Evolutionary conservation across 1,140 invertebrate genomes (phyloP).

Genomic region (Drosophila ananassae): DNA sequence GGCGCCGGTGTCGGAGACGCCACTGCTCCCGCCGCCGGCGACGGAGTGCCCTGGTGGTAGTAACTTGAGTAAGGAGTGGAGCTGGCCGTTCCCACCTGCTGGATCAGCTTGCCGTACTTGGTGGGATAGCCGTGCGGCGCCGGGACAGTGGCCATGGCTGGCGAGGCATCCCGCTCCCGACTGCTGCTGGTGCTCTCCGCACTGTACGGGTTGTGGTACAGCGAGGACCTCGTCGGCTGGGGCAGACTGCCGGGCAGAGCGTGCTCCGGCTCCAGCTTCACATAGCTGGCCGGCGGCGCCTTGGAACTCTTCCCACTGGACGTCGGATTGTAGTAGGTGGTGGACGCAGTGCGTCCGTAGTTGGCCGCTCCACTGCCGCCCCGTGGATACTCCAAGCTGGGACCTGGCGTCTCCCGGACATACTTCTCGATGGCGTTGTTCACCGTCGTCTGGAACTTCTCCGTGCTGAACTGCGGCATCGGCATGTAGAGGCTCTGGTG

Average conservation of each 20-base stretch:
- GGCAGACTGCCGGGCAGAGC: conserved; percentile 27
- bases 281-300: conserved; percentile 12
- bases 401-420: conserved; percentile 54
- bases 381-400: conserved; percentile 54
- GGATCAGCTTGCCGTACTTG: conserved; percentile 69
- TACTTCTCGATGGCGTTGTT: conserved; percentile 73
- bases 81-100: conserved; percentile 25
- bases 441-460: conserved; percentile 71
- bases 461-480: conserved; percentile 71
- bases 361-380: background rate
- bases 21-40: conserved; percentile 66
- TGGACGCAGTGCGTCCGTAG: conserved; percentile 6
- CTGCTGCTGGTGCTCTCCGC: conserved; percentile 19
- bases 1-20: conserved; percentile 66
- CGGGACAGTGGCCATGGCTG: conserved; percentile 32
- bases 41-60: conserved; percentile 66
- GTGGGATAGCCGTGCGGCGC: conserved; percentile 66
- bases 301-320: conserved; percentile 16
- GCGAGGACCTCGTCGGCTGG: conserved; percentile 52
- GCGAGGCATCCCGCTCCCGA: conserved; percentile 47
- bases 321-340: conserved; percentile 12
- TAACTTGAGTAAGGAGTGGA: conserved; percentile 37
- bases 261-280: conserved; percentile 52
- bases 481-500: conserved; percentile 77
- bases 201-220: conserved; percentile 76